Percentiles rank a stretch among this genome's conserved stretches.
Evolutionary conservation across 2,888 invertebrate species (phyloP).

Genomic region (Limenitis arthemis): DNA sequence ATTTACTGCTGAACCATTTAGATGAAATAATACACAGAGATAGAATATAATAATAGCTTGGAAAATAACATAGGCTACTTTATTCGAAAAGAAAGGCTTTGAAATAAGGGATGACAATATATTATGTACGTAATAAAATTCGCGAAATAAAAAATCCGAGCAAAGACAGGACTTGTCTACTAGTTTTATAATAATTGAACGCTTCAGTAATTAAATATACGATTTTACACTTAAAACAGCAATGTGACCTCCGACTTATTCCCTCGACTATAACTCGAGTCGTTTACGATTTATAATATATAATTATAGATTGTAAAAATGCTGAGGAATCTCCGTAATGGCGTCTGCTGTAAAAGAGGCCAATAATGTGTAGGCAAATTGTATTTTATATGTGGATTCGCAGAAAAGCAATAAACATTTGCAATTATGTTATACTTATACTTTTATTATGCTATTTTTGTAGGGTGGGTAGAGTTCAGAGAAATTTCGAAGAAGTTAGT

Average conservation of each 20-base stretch:
- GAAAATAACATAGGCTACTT: too few relatives aligned
- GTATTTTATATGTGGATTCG: conserved; percentile 46
- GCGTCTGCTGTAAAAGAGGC: conserved; percentile 47
- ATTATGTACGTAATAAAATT: too few relatives aligned
- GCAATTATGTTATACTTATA: conserved; percentile 43
- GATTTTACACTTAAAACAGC: conserved; percentile 8
- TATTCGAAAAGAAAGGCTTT: too few relatives aligned
- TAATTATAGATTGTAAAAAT: conserved; percentile 71
- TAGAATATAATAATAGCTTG: too few relatives aligned
- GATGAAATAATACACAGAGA: too few relatives aligned
- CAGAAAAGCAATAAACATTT: conserved; percentile 46
- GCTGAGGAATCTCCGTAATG: conserved; percentile 57
- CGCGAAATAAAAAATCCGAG: too few relatives aligned
- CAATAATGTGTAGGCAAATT: conserved; percentile 47
- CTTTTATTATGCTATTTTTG: background rate
- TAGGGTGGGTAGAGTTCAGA: background rate
- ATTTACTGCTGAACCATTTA: too few relatives aligned
- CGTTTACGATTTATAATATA: conserved; percentile 61
- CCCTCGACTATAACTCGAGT: conserved; percentile 35
- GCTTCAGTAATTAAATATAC: background rate
- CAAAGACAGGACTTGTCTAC: too few relatives aligned
- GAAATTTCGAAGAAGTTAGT: background rate
- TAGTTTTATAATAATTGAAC: too few relatives aligned
- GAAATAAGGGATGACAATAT: too few relatives aligned
- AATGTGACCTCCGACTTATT: conserved; percentile 30